Conservation (phyloP, 2,113 vertebrate genomes). For the Protobothrops mucrosquamatus region DNA sequence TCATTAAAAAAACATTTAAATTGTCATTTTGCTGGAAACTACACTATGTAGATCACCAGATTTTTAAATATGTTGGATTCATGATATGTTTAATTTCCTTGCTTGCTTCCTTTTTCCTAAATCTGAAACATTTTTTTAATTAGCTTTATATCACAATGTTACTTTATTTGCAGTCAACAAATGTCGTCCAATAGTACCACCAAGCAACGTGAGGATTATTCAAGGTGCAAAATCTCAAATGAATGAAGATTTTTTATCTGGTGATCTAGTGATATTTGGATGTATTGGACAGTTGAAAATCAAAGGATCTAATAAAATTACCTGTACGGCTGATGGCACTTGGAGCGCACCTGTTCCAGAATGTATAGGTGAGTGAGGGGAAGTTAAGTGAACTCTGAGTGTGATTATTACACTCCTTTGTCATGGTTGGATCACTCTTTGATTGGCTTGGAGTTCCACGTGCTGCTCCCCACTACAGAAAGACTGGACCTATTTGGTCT, state of each 20-base stretch:
- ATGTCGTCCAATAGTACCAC: slow-evolving; percentile 61
- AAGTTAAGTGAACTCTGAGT: background rate
- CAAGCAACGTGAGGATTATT: slow-evolving; percentile 56
- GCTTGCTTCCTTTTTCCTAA: background rate
- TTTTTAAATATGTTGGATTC: background rate
- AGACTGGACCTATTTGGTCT: background rate
- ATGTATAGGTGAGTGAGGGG: slow-evolving; percentile 77
- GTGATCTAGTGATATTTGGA: slow-evolving; percentile 73
- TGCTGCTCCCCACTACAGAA: background rate
- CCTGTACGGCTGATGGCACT: slow-evolving; percentile 71
- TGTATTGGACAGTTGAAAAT: slow-evolving; percentile 62
- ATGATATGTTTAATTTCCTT: background rate
- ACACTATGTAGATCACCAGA: background rate
- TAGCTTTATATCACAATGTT: background rate
- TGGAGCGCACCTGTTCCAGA: slow-evolving; percentile 74
- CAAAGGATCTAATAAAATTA: slow-evolving; percentile 62
- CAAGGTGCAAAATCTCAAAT: slow-evolving; percentile 28
- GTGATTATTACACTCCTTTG: background rate
- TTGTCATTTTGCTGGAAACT: background rate
- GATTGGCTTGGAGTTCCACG: background rate
- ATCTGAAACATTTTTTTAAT: background rate
- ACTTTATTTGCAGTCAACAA: slow-evolving; percentile 66
- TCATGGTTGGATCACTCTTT: background rate
- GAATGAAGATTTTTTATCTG: slow-evolving; percentile 63
- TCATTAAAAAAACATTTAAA: background rate